Percentiles rank a stretch among this genome's conserved stretches.
Evolutionary conservation across 2,888 invertebrate species (phyloP).

Genomic region (Drosophila mulleri): DNA sequence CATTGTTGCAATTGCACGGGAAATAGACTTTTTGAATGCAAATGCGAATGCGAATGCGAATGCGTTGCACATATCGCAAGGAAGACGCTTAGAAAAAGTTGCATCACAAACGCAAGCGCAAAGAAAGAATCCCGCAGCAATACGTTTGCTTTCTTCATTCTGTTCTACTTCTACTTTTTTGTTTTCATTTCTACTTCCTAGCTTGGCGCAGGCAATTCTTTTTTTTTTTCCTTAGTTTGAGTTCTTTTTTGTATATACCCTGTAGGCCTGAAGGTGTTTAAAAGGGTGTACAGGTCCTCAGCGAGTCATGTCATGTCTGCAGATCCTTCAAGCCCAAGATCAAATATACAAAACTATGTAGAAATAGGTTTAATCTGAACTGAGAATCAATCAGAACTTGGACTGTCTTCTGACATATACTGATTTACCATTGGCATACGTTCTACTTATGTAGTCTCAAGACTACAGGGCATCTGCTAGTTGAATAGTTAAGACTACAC

Average conservation of each 20-base stretch:
- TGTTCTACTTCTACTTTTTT: background rate
- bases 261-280: background rate
- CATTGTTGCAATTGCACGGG: slow-evolving; percentile 79
- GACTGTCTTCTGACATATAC: too few species aligned
- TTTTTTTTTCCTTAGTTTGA: slow-evolving; percentile 27
- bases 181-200: slow-evolving; percentile 9
- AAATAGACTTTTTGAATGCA: slow-evolving; percentile 79
- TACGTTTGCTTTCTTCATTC: slow-evolving; percentile 37
- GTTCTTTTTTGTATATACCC: slow-evolving; percentile 26
- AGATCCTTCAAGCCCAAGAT: too few species aligned
- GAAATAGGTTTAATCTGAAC: background rate
- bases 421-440: background rate
- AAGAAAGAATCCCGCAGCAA: slow-evolving; percentile 59
- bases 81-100: slow-evolving; percentile 71
- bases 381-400: background rate
- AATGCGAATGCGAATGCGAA: slow-evolving; percentile 72
- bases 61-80: slow-evolving; percentile 75
- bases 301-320: background rate
- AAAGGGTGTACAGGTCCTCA: background rate
- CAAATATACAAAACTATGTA: background rate
- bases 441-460: background rate
- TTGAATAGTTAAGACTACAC: too few species aligned
- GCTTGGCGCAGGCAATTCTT: slow-evolving; percentile 38
- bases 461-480: too few species aligned
- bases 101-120: slow-evolving; percentile 22